A percentile compares a stretch with the other conserved stretches of the same genome.
Conservation (phyloP, 2,113 vertebrate genomes). For the Tyrannus savana region DNA sequence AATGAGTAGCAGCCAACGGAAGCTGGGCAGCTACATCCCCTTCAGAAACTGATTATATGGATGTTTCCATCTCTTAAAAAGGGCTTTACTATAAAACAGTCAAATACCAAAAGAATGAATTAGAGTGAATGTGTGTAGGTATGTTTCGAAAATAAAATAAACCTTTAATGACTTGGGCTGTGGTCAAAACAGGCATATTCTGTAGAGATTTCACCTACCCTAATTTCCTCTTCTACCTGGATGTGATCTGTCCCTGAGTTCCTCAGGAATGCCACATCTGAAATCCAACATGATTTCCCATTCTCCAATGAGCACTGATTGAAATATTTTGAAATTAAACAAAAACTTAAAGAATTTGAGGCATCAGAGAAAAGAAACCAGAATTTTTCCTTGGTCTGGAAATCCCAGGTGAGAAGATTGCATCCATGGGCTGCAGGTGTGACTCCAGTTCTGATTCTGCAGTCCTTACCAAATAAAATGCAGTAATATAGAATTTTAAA, state of each 20-base stretch:
- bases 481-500: background rate
- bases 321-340: background rate
- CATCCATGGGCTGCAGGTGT: background rate
- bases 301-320: background rate
- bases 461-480: background rate
- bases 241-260: background rate
- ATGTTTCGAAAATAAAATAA: background rate
- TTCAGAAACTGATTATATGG: background rate
- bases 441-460: background rate
- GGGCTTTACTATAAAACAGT: background rate
- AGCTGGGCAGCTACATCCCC: background rate
- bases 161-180: background rate
- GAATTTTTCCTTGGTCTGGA: background rate
- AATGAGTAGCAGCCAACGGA: background rate
- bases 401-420: background rate
- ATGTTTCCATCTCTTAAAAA: background rate
- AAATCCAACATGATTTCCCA: background rate
- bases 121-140: background rate
- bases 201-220: background rate
- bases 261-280: background rate
- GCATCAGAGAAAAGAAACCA: background rate
- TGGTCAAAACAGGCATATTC: background rate
- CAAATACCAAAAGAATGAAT: background rate
- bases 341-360: background rate
- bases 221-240: constrained; percentile 3